A percentile compares a stretch with the other conserved stretches of the same genome.
These are phyloP conservation scores for Drymonia ruficornis DNA, from an alignment of 2,888 invertebrate genomes.

Conservation along the genomic window DNA sequence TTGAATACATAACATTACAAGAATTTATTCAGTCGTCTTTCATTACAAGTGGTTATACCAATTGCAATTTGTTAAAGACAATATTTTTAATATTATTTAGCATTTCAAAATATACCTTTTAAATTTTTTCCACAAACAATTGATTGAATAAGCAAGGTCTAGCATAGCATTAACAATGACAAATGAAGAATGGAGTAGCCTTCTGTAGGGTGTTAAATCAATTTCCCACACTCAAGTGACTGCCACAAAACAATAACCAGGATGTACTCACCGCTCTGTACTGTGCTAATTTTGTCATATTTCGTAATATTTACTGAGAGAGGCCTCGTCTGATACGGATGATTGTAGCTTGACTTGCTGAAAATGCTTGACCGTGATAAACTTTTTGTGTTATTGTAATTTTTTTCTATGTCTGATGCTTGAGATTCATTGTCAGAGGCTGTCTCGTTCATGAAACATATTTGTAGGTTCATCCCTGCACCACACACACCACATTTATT, in stretches of 20 bases:
- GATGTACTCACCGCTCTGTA: conserved; percentile 72
- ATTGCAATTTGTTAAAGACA: no score
- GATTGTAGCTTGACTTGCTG: conserved; percentile 75
- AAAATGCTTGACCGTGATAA: conserved; percentile 72
- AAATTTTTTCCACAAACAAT: no score
- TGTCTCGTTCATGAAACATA: conserved; percentile 98
- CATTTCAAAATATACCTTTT: no score
- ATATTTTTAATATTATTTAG: no score
- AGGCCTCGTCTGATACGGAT: conserved; percentile 80
- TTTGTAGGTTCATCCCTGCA: conserved; percentile 95
- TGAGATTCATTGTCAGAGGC: conserved; percentile 93
- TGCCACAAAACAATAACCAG: conserved; percentile 38
- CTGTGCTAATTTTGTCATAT: conserved; percentile 72
- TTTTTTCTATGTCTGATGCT: conserved; percentile 88
- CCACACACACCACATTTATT: conserved; percentile 48
- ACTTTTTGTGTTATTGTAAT: conserved; percentile 67
- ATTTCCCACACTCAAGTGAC: conserved; percentile 28
- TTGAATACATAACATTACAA: background rate
- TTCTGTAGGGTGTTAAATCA: conserved; percentile 26
- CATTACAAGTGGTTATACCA: no score
- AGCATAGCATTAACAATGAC: conserved; percentile 10
- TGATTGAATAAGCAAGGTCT: background rate
- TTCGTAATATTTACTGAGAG: conserved; percentile 77
- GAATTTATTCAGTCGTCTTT: no score
- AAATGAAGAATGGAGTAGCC: conserved; percentile 14